phyloP scores from a whole-genome alignment of 2,113 vertebrate species.

The Dendropsophus ebraccatus region DNA sequence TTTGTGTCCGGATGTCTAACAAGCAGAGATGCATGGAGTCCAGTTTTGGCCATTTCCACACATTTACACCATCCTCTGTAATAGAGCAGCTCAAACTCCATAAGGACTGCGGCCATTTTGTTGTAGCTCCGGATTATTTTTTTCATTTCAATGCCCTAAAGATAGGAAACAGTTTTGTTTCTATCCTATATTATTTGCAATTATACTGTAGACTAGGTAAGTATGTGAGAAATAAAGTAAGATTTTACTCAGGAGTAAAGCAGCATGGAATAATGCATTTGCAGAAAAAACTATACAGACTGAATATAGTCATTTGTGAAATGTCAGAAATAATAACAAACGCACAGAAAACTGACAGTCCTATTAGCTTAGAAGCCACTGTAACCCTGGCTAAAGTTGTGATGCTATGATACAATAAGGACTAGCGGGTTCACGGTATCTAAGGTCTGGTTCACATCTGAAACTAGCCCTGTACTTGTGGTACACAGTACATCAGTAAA shows the following conservation, averaged over 20 bases:
- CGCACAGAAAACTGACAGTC: too few relatives aligned
- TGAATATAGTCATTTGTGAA: not conserved
- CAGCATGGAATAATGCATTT: not conserved
- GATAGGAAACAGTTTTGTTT: not conserved
- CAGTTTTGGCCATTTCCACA: conserved; percentile 66
- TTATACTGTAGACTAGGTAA: too few relatives aligned
- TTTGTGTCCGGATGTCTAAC: conserved; percentile 71
- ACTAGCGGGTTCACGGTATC: too few relatives aligned
- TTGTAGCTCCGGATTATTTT: conserved; percentile 77
- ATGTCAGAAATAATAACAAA: too few relatives aligned
- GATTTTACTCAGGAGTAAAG: not conserved
- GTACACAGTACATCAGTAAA: too few relatives aligned
- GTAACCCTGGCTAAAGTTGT: too few relatives aligned
- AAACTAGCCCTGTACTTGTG: too few relatives aligned
- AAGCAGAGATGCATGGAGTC: conserved; percentile 74
- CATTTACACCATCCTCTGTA: conserved; percentile 75
- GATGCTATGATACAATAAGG: too few relatives aligned
- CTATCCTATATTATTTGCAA: not conserved
- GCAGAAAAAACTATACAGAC: not conserved
- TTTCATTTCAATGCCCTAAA: conserved; percentile 76
- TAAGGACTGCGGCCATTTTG: conserved; percentile 74
- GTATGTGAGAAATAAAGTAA: not conserved
- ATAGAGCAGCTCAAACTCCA: conserved; percentile 79
- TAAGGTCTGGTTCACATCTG: too few relatives aligned
- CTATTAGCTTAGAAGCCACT: too few relatives aligned